A percentile compares a stretch with the other conserved stretches of the same genome.
Conservation (phyloP, 1,140 invertebrate genomes). For the Copidosoma floridanum region DNA sequence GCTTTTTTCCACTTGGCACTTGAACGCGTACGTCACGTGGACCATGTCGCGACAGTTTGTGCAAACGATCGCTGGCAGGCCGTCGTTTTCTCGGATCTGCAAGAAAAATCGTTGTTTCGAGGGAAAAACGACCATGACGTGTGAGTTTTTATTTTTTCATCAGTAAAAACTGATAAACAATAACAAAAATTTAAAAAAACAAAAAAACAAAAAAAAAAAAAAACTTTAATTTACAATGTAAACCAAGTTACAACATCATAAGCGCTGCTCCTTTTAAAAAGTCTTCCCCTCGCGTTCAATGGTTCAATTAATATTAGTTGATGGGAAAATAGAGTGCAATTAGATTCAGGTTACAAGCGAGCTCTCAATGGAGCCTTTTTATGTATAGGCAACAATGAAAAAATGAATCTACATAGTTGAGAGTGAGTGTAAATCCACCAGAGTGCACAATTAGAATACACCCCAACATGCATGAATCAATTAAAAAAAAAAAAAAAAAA, state of each 20-base stretch:
- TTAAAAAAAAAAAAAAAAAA: no score
- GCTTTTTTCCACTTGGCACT: conserved; percentile 50
- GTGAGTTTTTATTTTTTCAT: no score
- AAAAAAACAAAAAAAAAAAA: no score
- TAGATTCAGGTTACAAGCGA: conserved; percentile 4
- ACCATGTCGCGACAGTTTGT: conserved; percentile 45
- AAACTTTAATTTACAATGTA: neutral
- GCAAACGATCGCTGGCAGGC: conserved; percentile 51
- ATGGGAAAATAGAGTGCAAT: conserved; percentile 18
- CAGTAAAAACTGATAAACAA: no score
- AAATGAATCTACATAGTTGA: no score
- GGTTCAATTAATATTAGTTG: conserved; percentile 20
- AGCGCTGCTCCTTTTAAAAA: conserved; percentile 13
- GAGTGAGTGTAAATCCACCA: no score
- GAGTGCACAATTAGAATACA: no score
- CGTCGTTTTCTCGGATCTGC: conserved; percentile 51
- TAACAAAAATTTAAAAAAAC: no score
- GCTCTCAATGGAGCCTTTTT: conserved; percentile 16
- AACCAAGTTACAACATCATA: neutral
- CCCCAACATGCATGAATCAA: no score
- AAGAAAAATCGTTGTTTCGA: no score
- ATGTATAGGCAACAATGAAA: neutral
- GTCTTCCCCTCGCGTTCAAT: conserved; percentile 23
- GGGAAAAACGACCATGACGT: no score
- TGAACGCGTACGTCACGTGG: conserved; percentile 51